These are phyloP conservation scores for Listrodromus nycthemerus DNA, from an alignment of 2,888 invertebrate species.

Conservation along the genomic window DNA sequence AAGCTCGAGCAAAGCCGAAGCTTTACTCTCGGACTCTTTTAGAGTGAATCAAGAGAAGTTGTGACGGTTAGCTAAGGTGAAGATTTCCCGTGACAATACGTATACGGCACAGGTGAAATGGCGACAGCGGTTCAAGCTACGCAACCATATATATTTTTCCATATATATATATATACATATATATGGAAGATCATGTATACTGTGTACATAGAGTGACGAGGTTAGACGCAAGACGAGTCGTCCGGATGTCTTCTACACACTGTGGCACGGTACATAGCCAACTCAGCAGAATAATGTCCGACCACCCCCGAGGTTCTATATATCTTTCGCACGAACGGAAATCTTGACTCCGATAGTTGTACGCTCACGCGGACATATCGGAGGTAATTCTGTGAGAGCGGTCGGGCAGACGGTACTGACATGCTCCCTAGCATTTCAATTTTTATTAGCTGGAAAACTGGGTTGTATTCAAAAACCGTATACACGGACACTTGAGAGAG, in stretches of 20 bases:
- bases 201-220: slow-evolving; percentile 6
- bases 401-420: neutral
- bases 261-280: slow-evolving; percentile 17
- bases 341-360: slow-evolving; percentile 1
- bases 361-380: neutral
- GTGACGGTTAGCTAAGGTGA: slow-evolving; percentile 39
- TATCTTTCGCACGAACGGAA: neutral
- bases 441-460: neutral
- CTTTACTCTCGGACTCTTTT: slow-evolving; percentile 57
- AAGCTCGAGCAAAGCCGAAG: slow-evolving; percentile 30
- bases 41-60: slow-evolving; percentile 61
- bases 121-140: slow-evolving; percentile 13
- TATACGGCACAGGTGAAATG: slow-evolving; percentile 15
- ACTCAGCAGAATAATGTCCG: neutral
- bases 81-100: slow-evolving; percentile 64
- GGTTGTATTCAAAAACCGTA: neutral
- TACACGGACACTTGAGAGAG: neutral
- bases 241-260: neutral
- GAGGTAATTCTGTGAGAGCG: neutral
- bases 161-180: neutral
- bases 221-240: neutral
- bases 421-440: neutral
- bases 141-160: neutral
- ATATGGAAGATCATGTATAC: neutral
- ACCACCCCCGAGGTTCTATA: neutral